These are phyloP conservation scores for Pachypanchax playfairii DNA, from an alignment of 2,113 vertebrate genomes.

Conservation along the genomic window DNA sequence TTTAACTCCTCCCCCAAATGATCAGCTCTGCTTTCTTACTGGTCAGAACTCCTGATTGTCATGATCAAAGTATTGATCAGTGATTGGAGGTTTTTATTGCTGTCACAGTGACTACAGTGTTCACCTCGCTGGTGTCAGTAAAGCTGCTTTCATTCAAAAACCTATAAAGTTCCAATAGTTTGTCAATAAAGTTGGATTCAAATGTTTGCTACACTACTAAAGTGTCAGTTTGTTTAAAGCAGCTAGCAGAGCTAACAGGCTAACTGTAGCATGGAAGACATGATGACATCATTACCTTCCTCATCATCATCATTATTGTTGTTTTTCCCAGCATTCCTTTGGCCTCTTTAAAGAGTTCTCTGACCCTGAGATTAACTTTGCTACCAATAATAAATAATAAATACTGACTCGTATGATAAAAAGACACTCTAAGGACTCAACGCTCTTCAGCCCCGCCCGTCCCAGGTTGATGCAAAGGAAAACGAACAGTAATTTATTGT, in stretches of 20 bases:
- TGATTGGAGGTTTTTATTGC: slow-evolving; percentile 54
- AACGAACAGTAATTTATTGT: no score
- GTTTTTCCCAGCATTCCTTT: slow-evolving; percentile 35
- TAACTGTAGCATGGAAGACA: slow-evolving; percentile 53
- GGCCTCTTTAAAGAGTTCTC: slow-evolving; percentile 6
- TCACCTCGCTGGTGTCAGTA: slow-evolving; percentile 47
- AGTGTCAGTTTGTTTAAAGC: not conserved
- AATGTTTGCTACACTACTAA: slow-evolving; percentile 10
- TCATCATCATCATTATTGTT: slow-evolving; percentile 14
- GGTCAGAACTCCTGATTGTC: slow-evolving; percentile 50
- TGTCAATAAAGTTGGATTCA: slow-evolving; percentile 33
- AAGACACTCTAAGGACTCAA: no score
- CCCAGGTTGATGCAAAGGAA: no score
- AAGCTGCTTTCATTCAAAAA: slow-evolving; percentile 19
- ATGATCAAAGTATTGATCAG: slow-evolving; percentile 21
- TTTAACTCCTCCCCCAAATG: not conserved
- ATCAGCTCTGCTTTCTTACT: slow-evolving; percentile 14
- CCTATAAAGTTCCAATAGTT: slow-evolving; percentile 2
- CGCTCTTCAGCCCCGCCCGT: no score
- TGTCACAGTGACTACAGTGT: slow-evolving; percentile 41
- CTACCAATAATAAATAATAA: no score
- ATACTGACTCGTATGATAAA: no score
- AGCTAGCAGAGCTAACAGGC: slow-evolving; percentile 38
- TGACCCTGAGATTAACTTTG: slow-evolving; percentile 63
- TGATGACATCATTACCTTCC: slow-evolving; percentile 12